These are phyloP conservation scores for Rhegmatorhina hoffmannsi DNA, from an alignment of 2,113 vertebrate genomes.

Conservation along the genomic window DNA sequence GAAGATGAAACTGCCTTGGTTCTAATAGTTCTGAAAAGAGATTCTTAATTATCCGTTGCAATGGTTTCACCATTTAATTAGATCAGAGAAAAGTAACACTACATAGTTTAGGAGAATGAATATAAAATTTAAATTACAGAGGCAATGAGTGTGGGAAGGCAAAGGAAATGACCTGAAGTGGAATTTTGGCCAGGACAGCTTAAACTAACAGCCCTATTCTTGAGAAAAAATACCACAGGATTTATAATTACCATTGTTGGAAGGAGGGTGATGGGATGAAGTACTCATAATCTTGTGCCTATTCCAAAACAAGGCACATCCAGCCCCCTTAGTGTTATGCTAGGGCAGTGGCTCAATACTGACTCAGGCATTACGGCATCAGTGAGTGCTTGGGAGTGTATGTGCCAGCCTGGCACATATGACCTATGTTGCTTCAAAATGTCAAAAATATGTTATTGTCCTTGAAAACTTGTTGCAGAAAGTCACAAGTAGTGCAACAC, in stretches of 20 bases:
- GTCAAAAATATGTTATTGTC: neutral
- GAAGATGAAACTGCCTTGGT: neutral
- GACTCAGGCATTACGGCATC: neutral
- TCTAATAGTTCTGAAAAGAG: neutral
- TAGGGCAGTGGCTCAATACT: neutral
- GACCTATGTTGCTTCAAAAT: neutral
- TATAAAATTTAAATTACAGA: neutral
- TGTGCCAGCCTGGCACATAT: neutral
- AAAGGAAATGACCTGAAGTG: conserved; percentile 6
- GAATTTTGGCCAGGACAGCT: neutral
- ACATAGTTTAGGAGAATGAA: neutral
- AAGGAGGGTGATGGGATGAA: neutral
- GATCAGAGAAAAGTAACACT: neutral
- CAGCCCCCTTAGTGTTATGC: neutral
- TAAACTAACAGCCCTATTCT: neutral
- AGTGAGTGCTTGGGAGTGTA: neutral
- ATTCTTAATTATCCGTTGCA: neutral
- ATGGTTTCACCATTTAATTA: neutral
- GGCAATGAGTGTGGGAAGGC: neutral
- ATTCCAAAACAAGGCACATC: neutral
- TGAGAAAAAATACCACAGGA: neutral
- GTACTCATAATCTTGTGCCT: neutral
- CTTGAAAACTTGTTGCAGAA: neutral
- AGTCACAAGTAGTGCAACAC: neutral
- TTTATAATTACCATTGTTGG: neutral